These are phyloP conservation scores for Drosophila bocqueti DNA, from an alignment of 1,140 invertebrate genomes.

Conservation along the genomic window DNA sequence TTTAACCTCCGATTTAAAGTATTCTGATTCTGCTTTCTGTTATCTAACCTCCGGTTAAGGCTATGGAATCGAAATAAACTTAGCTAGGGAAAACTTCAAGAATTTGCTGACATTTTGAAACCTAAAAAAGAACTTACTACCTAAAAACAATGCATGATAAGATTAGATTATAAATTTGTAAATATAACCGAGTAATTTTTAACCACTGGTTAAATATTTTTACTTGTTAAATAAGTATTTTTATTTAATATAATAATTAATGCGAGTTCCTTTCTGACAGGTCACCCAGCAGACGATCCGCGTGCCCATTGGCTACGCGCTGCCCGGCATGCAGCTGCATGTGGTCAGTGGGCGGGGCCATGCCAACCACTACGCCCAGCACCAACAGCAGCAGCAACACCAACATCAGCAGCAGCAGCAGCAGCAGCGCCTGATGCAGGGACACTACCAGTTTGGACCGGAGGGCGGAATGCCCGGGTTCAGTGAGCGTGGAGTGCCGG, in stretches of 20 bases:
- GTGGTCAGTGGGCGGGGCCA: constrained; percentile 85
- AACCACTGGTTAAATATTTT: background rate
- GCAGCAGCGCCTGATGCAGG: constrained; percentile 66
- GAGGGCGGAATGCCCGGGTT: constrained; percentile 85
- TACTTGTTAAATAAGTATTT: background rate
- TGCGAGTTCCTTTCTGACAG: constrained; percentile 14
- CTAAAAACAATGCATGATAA: background rate
- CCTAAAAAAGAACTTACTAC: background rate
- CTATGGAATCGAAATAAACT: too few species aligned
- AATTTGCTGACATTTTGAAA: too few species aligned
- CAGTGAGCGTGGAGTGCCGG: constrained; percentile 88
- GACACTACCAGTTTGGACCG: constrained; percentile 78
- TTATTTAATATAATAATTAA: background rate
- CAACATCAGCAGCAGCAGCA: constrained; percentile 40
- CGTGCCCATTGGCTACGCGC: constrained; percentile 81
- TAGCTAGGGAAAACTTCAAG: background rate
- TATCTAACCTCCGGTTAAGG: background rate
- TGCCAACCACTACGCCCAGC: constrained; percentile 77
- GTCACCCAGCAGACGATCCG: constrained; percentile 85
- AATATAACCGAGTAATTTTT: background rate
- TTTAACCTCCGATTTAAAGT: background rate
- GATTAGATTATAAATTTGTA: background rate
- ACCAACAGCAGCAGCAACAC: constrained; percentile 60
- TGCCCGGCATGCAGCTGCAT: constrained; percentile 84
- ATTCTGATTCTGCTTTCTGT: background rate